These are phyloP conservation scores for Protodeltote pygarga DNA, from an alignment of 2,888 invertebrate genomes.

Conservation along the genomic window DNA sequence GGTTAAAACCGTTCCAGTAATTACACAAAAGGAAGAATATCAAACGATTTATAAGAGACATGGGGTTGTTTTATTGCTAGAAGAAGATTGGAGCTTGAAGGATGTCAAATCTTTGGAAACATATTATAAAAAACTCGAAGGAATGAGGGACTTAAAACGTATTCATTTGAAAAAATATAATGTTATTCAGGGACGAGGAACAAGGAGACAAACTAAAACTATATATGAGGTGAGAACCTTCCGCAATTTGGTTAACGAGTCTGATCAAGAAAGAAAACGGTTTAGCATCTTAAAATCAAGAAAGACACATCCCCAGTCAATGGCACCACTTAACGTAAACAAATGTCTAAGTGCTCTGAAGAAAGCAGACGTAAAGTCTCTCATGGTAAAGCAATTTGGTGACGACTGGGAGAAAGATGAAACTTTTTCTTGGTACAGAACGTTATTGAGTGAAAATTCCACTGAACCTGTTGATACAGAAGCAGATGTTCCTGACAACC, in stretches of 20 bases:
- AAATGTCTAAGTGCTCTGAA: conserved; percentile 29
- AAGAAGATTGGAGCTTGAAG: conserved; percentile 12
- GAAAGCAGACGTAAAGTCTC: conserved; percentile 30
- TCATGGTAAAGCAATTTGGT: conserved; percentile 29
- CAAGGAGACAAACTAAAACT: conserved; percentile 23
- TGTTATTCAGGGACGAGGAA: conserved; percentile 17
- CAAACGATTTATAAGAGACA: conserved; percentile 14
- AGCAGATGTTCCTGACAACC: no score
- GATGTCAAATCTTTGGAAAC: conserved; percentile 14
- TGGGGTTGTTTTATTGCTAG: conserved; percentile 9
- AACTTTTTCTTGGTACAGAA: no score
- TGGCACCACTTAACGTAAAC: conserved; percentile 14
- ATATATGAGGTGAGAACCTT: conserved; percentile 17
- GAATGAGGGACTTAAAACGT: conserved; percentile 18
- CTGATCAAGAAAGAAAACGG: conserved; percentile 19
- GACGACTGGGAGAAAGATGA: no score
- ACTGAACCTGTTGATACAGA: no score
- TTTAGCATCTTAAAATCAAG: conserved; percentile 23
- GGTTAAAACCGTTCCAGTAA: conserved; percentile 6
- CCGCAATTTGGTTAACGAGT: conserved; percentile 19
- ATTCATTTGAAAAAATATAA: conserved; percentile 20
- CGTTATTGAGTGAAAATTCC: no score
- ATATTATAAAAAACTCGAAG: conserved; percentile 17
- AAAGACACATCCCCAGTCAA: conserved; percentile 25
- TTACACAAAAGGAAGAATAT: conserved; percentile 10